Conservation (phyloP, 2,797 vertebrate species). For the Pelodytes ibericus region DNA sequence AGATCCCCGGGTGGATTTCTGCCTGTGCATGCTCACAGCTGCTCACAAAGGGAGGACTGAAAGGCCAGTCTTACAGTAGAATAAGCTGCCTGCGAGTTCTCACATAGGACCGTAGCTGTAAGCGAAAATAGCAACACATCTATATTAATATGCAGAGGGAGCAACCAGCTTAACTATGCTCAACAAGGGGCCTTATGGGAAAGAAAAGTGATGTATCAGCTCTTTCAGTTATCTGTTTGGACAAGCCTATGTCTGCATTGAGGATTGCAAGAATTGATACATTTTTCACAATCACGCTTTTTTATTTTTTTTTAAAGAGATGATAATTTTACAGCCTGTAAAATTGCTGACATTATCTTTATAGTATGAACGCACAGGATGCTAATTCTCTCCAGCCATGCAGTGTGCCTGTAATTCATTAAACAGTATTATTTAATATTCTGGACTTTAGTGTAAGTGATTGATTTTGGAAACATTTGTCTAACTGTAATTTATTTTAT, state of each 20-base stretch:
- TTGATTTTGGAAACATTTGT: no score
- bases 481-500: no score
- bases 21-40: constrained; percentile 34
- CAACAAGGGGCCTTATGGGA: constrained; percentile 24
- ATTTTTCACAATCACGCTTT: not conserved
- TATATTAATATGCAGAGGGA: not conserved
- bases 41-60: constrained; percentile 31
- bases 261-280: not conserved
- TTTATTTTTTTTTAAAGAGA: not conserved
- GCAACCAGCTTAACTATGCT: constrained; percentile 13
- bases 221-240: constrained; percentile 40
- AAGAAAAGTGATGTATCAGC: constrained; percentile 32
- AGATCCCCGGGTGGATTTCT: constrained; percentile 30
- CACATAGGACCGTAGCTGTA: constrained; percentile 30
- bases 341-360: not conserved
- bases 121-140: constrained; percentile 14
- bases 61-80: constrained; percentile 30
- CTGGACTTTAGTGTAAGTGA: no score
- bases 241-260: constrained; percentile 26
- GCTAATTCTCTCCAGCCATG: no score
- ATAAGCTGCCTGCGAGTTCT: constrained; percentile 32
- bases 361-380: no score
- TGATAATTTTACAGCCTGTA: not conserved
- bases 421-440: no score
- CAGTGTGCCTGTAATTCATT: no score